Base-by-base conservation (phyloP, 2,888 invertebrate species). In the Pollenia griseotomentosa region DNA sequence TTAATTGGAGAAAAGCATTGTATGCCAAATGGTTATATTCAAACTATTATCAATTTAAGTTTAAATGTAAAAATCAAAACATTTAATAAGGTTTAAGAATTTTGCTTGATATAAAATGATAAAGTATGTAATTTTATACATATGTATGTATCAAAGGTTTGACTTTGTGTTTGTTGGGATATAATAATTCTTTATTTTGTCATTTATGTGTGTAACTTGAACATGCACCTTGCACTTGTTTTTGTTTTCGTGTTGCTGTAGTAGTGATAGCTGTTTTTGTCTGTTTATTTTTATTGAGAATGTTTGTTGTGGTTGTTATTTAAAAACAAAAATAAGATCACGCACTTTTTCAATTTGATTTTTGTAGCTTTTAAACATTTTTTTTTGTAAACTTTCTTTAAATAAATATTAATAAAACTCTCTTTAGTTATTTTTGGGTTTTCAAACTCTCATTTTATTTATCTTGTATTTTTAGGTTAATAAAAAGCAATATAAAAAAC, bases 151-250 rank as follows among this genome's bases (percentile, higher is more conserved):
- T 23, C 23, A 23, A 33, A 33, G 5, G 33, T 33, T 33, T 33
- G 33, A 4, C 33, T 33, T 6, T 4, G 5, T 33, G 33, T 33
- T 33, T 33, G 33, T 6, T 33, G 33, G 33, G 33, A 33, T 33
- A 33, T 33, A 33, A 33, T 33, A 2, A 23, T 33, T 33, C 1
- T 33, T 33, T 33, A 33, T 33, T 6, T 75, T 75, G 40, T 51
- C 33, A 75, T 16, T 5, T 40, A 33, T 59, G 12, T 61, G 57
- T 59, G 23, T 48, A 48, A 46, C 19, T 70, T 66, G 53, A 77
- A 73, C 73, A 80, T 83, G 83, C 86, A 86, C 86, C 83, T 86
- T 86, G 86, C 86, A 86, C 86, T 86, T 80, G 83, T 74, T 77
- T 83, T 48, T 65, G 55, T 46, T 66, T 85, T 23, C 23, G 33